phyloP scores from a whole-genome alignment of 2,888 invertebrate species.

The Mylabris sibirica region DNA sequence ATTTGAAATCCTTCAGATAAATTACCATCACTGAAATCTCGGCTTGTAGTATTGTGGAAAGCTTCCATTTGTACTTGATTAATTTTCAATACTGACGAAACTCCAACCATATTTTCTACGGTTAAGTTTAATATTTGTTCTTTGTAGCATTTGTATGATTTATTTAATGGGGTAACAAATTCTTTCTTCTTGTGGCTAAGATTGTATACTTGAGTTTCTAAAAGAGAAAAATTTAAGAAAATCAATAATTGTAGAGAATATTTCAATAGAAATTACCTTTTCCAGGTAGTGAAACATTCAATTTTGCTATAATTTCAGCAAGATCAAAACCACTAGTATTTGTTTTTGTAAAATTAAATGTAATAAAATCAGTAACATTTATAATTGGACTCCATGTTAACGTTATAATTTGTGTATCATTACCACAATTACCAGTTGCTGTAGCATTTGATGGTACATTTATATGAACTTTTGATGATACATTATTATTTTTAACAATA shows the following conservation, averaged over 20 bases:
- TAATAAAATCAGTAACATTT: slow-evolving; percentile 33
- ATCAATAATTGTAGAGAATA: slow-evolving; percentile 4
- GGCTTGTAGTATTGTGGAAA: slow-evolving; percentile 66
- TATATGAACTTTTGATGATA: slow-evolving; percentile 47
- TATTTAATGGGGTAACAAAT: slow-evolving; percentile 69
- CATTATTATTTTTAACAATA: slow-evolving; percentile 61
- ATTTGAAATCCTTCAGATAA: background rate
- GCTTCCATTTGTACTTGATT: slow-evolving; percentile 77
- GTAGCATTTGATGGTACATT: slow-evolving; percentile 61
- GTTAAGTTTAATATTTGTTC: slow-evolving; percentile 68
- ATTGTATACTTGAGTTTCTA: slow-evolving; percentile 20
- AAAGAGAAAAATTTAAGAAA: background rate
- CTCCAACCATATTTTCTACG: slow-evolving; percentile 46
- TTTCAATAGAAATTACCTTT: slow-evolving; percentile 11
- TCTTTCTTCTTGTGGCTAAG: slow-evolving; percentile 61
- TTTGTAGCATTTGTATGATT: slow-evolving; percentile 78
- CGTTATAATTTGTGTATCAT: slow-evolving; percentile 53
- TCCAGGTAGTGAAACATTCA: slow-evolving; percentile 30
- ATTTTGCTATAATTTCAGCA: slow-evolving; percentile 30
- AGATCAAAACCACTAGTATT: slow-evolving; percentile 43
- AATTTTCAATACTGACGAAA: slow-evolving; percentile 65
- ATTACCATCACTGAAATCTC: slow-evolving; percentile 71
- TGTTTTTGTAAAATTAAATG: slow-evolving; percentile 41
- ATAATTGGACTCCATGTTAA: slow-evolving; percentile 55
- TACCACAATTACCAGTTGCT: slow-evolving; percentile 59